Evolutionary conservation across 2,888 invertebrate genomes (phyloP).

Genomic region (Drosophila koepferae): DNA sequence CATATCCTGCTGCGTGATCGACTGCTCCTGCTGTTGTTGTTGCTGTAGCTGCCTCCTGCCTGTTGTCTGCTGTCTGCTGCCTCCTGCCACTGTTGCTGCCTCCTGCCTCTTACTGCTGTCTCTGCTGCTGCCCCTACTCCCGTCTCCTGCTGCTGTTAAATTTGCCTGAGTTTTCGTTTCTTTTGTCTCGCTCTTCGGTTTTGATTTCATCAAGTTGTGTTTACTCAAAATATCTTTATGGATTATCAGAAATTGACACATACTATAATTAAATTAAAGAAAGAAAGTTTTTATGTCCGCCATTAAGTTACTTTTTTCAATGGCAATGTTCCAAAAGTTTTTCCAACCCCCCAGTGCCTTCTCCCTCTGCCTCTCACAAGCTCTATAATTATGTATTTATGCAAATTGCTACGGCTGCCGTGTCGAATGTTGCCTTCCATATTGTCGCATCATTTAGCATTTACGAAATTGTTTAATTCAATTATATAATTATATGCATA

Average conservation of each 20-base stretch:
- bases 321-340: background rate
- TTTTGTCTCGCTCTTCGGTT: constrained; percentile 25
- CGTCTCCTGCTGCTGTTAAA: constrained; percentile 33
- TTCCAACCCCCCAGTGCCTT: constrained; percentile 1
- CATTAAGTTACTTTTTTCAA: background rate
- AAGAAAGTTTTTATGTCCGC: background rate
- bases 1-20: constrained; percentile 57
- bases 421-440: constrained; percentile 58
- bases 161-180: constrained; percentile 6
- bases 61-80: background rate
- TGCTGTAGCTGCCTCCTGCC: background rate
- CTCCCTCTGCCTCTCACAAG: constrained; percentile 5
- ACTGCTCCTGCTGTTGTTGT: constrained; percentile 6
- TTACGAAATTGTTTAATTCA: constrained; percentile 84
- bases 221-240: constrained; percentile 19
- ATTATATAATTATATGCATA: constrained; percentile 83
- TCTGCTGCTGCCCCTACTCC: background rate
- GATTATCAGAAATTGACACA: constrained; percentile 33
- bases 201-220: constrained; percentile 9
- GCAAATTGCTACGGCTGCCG: constrained; percentile 62
- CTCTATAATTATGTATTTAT: constrained; percentile 80
- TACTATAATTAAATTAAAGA: background rate
- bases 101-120: background rate
- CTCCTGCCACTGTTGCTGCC: background rate
- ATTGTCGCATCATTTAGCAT: constrained; percentile 82